Evolutionary conservation across 2,797 vertebrate genomes (phyloP).

Genomic region (Luscinia luscinia): DNA sequence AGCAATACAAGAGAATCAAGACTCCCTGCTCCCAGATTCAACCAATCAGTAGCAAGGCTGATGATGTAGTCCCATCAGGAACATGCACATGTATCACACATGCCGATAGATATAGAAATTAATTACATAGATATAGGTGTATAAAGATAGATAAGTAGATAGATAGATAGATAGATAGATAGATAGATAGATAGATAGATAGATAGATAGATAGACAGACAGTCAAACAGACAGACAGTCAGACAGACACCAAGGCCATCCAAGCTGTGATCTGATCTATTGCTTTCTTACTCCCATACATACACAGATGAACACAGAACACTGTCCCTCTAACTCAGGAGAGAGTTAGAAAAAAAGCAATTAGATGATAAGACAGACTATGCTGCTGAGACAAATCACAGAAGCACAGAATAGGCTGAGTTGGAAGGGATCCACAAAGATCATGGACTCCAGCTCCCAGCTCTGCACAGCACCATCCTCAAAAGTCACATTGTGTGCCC

Average conservation of each 20-base stretch:
- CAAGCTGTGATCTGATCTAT: background rate
- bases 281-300: rapidly evolving
- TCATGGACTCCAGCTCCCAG: background rate
- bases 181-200: background rate
- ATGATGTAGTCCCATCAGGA: background rate
- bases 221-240: background rate
- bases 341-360: background rate
- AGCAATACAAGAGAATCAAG: background rate
- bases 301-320: background rate
- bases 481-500: background rate
- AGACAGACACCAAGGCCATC: background rate
- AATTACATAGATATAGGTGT: background rate
- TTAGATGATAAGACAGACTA: background rate
- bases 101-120: background rate
- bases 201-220: background rate
- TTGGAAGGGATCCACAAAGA: background rate
- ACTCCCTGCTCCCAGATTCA: background rate
- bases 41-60: background rate
- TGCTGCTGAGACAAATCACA: background rate
- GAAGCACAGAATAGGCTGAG: background rate
- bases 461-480: background rate
- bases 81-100: background rate
- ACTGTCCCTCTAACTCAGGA: background rate
- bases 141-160: background rate
- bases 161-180: background rate